Evolutionary conservation across 2,888 invertebrate species (phyloP), one percentile per base, ranked within the genome.

Genomic region (Clivina fossor): DNA sequence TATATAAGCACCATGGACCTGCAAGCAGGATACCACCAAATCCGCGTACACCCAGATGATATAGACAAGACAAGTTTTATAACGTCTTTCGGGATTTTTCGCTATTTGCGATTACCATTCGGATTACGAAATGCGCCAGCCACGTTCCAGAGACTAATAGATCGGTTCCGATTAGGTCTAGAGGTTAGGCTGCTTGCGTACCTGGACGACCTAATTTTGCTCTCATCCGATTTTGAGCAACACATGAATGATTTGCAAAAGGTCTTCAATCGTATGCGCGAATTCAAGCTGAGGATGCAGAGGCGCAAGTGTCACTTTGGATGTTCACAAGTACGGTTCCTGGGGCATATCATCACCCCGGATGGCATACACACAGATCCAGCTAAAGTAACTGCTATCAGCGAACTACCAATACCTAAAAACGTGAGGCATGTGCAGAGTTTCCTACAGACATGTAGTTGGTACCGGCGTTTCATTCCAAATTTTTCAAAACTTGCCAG

Each of bases 401-500:
- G 16, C 8, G 15, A 26, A 9, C 2, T 30, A 8, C 2, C 4
- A 1, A 13, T 15, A 19, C 32, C 15, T 9, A 46, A 3, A 46
- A 46, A 35, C 11, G 11, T 35, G 5, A 35, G 11, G 20, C 30
- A 46, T 9, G 9, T 46, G 13, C 26, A 28, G 3, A 20, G 16
- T 16, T 46, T 46, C 15, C 4, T 51, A 2, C 32, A 46, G 15
- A 28, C 30, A 1, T 46, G 46, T 16, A 30, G 15, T 1, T 46
- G 46, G 32, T 46, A 46, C 30, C 4, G 46, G 1, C 26, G 30
- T 15, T 46, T 30, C 8, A 46, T 46, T 2, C 15, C 26, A 4
- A 32, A 32, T 46, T 46, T 46, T 30, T 28, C 32, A 2, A 16
- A 46, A 30, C 26, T 46, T 18, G 46, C 32, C 2, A 1, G 32